Evolutionary conservation across 2,797 vertebrate genomes (phyloP), one percentile per base, ranked within the genome.

Genomic region (Neosilurus mollespiculum): DNA sequence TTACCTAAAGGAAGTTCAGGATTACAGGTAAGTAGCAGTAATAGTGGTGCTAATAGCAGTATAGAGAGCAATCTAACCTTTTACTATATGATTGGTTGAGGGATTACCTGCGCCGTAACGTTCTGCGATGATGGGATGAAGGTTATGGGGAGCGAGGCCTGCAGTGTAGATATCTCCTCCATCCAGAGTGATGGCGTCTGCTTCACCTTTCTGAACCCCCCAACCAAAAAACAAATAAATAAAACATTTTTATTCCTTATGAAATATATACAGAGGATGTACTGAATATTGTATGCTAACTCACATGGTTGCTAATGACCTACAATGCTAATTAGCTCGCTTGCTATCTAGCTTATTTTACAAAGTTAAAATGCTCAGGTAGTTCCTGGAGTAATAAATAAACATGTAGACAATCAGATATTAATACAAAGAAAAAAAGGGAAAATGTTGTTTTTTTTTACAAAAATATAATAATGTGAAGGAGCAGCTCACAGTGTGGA

Each of bases 111-210:
- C 0, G 22, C 73, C 88, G 0, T 97, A 94, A 86, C 94, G 88
- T 88, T 99, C 97, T 78, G 96, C 93, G 84, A 92, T 93, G 0
- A 98, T 85, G 61, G 98, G 97, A 12, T 92, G 94, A 88, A 99
- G 92, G 15, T 94, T 73, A 73, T 96, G 92, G 70, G 94, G 94
- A 0, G 16, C 34, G 72, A 96, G 92, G 80, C 95, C 96, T 71
- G 96, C 98, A 5, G 89, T 91, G 75, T 92, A 96, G 85, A 99
- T 78, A 24, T 95, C 93, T 1, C 96, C 96, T 14, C 94, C 96
- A 2, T 98, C 97, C 87, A 96, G 80, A 71, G 95, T 95, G 59
- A 96, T 92, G 58, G 95, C 96, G 87, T 99, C 97, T n/a, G 95
- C 96, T 51, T 94, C 87, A 0, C 85, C 87, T 7, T 77, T 83